A percentile compares a stretch with the other conserved stretches of the same genome.
Evolutionary conservation across 2,113 vertebrate species (phyloP).

Genomic region (Lynx canadensis): DNA sequence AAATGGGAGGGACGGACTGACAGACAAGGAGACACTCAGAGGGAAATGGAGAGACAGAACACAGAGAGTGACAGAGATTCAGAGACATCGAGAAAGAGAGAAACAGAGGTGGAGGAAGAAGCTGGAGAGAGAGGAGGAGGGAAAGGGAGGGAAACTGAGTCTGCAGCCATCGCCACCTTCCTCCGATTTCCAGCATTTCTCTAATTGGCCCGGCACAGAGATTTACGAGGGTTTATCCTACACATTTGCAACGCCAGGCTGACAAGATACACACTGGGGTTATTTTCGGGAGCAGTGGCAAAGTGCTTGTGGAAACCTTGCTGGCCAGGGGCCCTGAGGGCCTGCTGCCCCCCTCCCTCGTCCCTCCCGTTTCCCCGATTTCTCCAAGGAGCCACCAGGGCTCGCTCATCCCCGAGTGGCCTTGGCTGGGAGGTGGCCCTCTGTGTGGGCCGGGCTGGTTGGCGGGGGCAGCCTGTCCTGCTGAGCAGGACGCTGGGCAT

Average conservation of each 20-base stretch:
- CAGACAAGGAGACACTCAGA: neutral
- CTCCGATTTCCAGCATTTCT: neutral
- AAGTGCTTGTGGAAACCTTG: neutral
- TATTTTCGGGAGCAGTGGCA: neutral
- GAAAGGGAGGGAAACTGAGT: neutral
- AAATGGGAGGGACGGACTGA: neutral
- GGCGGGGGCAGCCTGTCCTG: neutral
- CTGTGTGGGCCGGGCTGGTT: fast-evolving
- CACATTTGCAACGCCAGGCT: neutral
- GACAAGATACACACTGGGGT: neutral
- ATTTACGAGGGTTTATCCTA: conserved; percentile 45
- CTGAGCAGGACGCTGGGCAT: neutral
- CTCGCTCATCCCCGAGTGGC: fast-evolving
- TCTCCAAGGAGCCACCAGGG: neutral
- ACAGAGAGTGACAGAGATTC: neutral
- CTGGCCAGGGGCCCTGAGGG: neutral
- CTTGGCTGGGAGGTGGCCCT: neutral
- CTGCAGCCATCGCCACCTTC: neutral
- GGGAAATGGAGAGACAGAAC: neutral
- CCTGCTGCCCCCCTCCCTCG: neutral
- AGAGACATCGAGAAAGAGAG: neutral
- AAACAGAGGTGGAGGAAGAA: neutral
- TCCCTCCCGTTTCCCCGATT: neutral
- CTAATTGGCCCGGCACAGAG: neutral
- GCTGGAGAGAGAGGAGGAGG: neutral